These are phyloP conservation scores for Petrolisthes manimaculis DNA, from an alignment of 2,888 invertebrate genomes.

Conservation along the genomic window DNA sequence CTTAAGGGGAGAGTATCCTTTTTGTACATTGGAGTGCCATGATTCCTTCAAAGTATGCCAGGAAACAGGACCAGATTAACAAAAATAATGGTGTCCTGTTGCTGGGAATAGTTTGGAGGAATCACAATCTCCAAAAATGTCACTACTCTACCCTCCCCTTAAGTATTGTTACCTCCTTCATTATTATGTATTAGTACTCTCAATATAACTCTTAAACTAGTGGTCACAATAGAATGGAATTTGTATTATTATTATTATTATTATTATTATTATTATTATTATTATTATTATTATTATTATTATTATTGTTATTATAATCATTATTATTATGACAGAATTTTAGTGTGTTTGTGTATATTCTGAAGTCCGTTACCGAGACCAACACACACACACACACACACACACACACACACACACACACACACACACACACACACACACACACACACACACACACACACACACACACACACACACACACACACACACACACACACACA, in stretches of 20 bases:
- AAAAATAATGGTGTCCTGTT: no score
- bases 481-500: background rate
- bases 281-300: background rate
- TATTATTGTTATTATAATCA: background rate
- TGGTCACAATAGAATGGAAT: background rate
- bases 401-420: background rate
- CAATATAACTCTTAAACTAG: background rate
- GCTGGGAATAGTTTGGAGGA: no score
- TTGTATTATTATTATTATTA: background rate
- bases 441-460: background rate
- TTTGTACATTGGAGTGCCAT: no score
- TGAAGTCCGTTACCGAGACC: background rate
- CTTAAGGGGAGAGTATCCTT: no score
- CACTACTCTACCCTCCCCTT: no score
- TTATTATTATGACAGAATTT: background rate
- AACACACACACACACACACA: background rate
- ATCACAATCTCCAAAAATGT: no score
- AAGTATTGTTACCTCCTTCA: no score
- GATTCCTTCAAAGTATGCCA: no score
- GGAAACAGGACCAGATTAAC: no score
- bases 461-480: constrained; percentile 7
- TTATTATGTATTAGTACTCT: background rate
- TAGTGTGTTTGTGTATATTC: background rate
- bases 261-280: background rate
- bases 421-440: background rate